These are phyloP conservation scores for Sebastolobus altivelis DNA, from an alignment of 2,797 vertebrate genomes.

Conservation along the genomic window DNA sequence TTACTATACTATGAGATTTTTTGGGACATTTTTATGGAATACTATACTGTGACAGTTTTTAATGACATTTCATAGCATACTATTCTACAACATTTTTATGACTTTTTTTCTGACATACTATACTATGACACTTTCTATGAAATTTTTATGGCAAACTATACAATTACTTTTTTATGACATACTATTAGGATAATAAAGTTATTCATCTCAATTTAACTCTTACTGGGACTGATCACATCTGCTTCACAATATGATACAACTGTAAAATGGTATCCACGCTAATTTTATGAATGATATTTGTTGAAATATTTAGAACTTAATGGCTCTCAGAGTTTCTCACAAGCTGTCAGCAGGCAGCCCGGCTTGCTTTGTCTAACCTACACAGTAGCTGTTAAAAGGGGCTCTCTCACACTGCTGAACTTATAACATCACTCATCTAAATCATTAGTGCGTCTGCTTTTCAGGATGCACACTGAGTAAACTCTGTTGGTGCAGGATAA, in stretches of 20 bases:
- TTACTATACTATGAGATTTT: too few relatives aligned
- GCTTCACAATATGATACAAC: too few relatives aligned
- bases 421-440: constrained; percentile 80
- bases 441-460: constrained; percentile 79
- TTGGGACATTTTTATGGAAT: too few relatives aligned
- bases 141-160: too few relatives aligned
- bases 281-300: constrained; percentile 24
- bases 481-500: constrained; percentile 59
- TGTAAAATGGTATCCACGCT: rapidly evolving
- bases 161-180: too few relatives aligned
- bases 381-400: constrained; percentile 76
- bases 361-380: constrained; percentile 76
- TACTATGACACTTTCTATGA: too few relatives aligned
- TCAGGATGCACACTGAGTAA: constrained; percentile 81
- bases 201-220: too few relatives aligned
- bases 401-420: constrained; percentile 58
- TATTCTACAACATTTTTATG: too few relatives aligned
- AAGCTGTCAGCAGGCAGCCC: constrained; percentile 41
- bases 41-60: too few relatives aligned
- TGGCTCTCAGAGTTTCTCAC: constrained; percentile 2
- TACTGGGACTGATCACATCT: rapidly evolving
- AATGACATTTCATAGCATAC: too few relatives aligned
- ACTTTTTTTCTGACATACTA: too few relatives aligned
- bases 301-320: constrained; percentile 31
- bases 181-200: too few relatives aligned